Percentiles rank a stretch among this genome's conserved stretches.
Conservation (phyloP, 2,797 vertebrate genomes). For the Bovichtus diacanthus region DNA sequence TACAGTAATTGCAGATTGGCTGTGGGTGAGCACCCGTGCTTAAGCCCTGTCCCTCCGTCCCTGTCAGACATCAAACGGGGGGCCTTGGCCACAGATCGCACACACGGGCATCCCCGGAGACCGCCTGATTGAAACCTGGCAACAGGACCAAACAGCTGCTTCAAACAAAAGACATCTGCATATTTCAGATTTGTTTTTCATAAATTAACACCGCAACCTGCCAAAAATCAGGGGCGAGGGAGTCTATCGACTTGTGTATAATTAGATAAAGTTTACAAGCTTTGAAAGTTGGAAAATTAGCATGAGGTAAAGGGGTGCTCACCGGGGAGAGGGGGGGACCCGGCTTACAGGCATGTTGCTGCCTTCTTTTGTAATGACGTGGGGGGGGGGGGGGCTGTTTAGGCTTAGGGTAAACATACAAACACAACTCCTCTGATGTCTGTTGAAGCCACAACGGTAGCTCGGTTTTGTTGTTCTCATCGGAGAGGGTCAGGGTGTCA, state of each 20-base stretch:
- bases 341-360: constrained; percentile 58
- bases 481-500: constrained; percentile 16
- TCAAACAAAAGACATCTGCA: constrained; percentile 99
- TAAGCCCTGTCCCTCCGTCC: constrained; percentile 69
- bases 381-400: constrained; percentile 2
- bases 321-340: constrained; percentile 53
- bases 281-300: constrained; percentile 94
- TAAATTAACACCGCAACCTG: constrained; percentile 99
- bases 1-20: constrained; percentile 56
- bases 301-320: constrained; percentile 87
- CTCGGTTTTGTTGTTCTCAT: constrained; percentile 33
- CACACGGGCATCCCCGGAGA: constrained; percentile 84
- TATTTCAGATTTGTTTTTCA: constrained; percentile 99
- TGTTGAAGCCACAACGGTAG: constrained; percentile 18
- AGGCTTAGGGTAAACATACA: constrained; percentile 40
- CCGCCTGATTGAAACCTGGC: constrained; percentile 97
- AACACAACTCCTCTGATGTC: constrained; percentile 35
- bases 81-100: constrained; percentile 87
- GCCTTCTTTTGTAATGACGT: constrained; percentile 47
- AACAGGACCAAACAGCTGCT: constrained; percentile 98
- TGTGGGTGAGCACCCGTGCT: constrained; percentile 47
- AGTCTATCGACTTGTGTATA: constrained; percentile 90
- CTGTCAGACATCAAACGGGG: constrained; percentile 87
- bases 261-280: constrained; percentile 99
- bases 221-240: constrained; percentile 92